A percentile compares a stretch with the other conserved stretches of the same genome.
Conservation (phyloP, 2,113 vertebrate genomes). For the Macquaria ambigua region DNA sequence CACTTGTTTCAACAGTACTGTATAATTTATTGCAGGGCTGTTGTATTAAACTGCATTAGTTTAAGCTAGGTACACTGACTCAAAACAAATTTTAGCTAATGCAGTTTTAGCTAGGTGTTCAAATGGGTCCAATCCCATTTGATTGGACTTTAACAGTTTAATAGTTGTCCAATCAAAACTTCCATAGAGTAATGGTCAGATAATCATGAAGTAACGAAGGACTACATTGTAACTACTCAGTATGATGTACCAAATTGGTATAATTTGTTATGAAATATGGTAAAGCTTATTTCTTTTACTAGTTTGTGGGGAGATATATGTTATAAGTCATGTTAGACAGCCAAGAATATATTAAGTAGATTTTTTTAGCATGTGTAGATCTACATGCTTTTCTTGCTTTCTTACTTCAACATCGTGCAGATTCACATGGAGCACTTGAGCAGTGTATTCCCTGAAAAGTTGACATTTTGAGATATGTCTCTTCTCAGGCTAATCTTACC, state of each 20-base stretch:
- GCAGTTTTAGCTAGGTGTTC: neutral
- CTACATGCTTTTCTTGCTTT: neutral
- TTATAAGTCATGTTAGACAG: neutral
- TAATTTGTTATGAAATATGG: neutral
- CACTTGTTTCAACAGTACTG: too few species aligned
- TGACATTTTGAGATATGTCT: constrained; percentile 4
- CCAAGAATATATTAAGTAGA: neutral
- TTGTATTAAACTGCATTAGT: neutral
- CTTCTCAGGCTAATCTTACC: neutral
- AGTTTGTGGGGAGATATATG: neutral
- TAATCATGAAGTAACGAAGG: too few species aligned
- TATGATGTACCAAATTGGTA: too few species aligned
- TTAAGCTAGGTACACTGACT: neutral
- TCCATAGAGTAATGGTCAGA: too few species aligned
- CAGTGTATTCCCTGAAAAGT: neutral
- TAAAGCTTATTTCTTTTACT: neutral
- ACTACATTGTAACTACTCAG: too few species aligned
- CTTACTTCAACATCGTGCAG: too few species aligned
- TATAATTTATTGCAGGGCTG: neutral
- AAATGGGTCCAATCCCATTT: too few species aligned
- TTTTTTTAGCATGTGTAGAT: neutral
- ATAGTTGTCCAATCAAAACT: too few species aligned
- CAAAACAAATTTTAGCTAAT: neutral
- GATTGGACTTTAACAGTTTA: too few species aligned
- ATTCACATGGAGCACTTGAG: neutral